These are phyloP conservation scores for Oligia strigilis DNA, from an alignment of 2,888 invertebrate genomes.

Conservation along the genomic window DNA sequence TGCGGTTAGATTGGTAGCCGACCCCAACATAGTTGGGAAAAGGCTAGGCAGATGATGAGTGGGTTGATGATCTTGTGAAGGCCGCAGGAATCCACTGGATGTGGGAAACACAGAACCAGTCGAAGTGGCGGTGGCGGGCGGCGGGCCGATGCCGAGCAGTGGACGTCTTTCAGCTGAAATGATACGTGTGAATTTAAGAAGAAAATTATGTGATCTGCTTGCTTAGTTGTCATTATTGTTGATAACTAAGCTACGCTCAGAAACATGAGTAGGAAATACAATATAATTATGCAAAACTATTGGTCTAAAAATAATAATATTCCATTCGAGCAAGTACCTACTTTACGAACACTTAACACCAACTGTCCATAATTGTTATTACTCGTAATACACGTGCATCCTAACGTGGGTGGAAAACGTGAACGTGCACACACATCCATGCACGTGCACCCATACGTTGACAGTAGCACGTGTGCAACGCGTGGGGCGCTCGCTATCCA, in stretches of 20 bases:
- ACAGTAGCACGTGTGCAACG: slow-evolving; percentile 30
- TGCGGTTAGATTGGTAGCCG: too few relatives aligned
- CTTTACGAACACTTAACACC: slow-evolving; percentile 33
- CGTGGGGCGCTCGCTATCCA: slow-evolving; percentile 27
- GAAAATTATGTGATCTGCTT: not conserved
- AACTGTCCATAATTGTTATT: slow-evolving; percentile 31
- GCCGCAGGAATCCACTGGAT: too few relatives aligned
- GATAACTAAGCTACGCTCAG: not conserved
- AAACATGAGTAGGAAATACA: not conserved
- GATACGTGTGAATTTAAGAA: not conserved
- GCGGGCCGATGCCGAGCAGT: too few relatives aligned
- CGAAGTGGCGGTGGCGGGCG: too few relatives aligned
- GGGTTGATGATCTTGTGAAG: too few relatives aligned
- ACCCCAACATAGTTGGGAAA: too few relatives aligned
- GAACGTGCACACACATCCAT: slow-evolving; percentile 8
- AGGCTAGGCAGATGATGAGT: not conserved
- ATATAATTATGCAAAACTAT: not conserved
- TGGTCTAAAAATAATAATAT: slow-evolving; percentile 20
- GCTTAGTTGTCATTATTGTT: not conserved
- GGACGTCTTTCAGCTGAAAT: too few relatives aligned
- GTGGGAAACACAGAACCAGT: too few relatives aligned
- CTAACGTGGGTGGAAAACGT: slow-evolving; percentile 57
- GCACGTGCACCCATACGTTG: not conserved
- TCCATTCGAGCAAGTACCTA: slow-evolving; percentile 18
- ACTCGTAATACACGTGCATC: slow-evolving; percentile 49